These are phyloP conservation scores for Phaedon cochleariae DNA, from an alignment of 2,888 invertebrate genomes.

Conservation along the genomic window DNA sequence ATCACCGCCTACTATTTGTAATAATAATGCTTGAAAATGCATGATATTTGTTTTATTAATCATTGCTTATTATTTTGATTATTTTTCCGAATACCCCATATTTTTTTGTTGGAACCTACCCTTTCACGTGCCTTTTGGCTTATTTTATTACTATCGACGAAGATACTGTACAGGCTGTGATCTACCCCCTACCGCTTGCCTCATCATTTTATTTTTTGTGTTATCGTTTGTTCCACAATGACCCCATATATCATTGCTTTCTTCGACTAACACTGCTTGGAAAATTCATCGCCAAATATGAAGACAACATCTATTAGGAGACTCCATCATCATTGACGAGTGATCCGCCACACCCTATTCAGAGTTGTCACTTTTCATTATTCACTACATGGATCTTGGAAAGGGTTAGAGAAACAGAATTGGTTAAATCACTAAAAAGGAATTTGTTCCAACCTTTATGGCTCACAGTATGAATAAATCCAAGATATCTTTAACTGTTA, in stretches of 20 bases:
- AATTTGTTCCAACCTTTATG: too few species aligned
- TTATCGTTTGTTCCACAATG: conserved; percentile 40
- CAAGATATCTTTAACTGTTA: too few species aligned
- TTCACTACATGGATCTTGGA: too few species aligned
- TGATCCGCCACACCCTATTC: too few species aligned
- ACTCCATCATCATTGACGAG: neutral
- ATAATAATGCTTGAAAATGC: conserved; percentile 89
- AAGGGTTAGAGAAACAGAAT: too few species aligned
- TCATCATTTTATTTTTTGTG: conserved; percentile 51
- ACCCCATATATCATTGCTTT: conserved; percentile 37
- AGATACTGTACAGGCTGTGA: conserved; percentile 47
- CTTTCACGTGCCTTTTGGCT: conserved; percentile 36
- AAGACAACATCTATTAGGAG: conserved; percentile 20
- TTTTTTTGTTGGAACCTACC: conserved; percentile 35
- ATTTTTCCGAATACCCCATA: conserved; percentile 32
- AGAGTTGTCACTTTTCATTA: too few species aligned
- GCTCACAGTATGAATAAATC: too few species aligned
- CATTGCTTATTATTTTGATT: conserved; percentile 60
- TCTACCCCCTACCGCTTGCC: conserved; percentile 44
- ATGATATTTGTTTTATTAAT: conserved; percentile 85
- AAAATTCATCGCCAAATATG: conserved; percentile 37
- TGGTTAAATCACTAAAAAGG: too few species aligned
- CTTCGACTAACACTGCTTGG: conserved; percentile 40
- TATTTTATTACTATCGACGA: conserved; percentile 38
- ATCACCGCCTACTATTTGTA: conserved; percentile 78